A percentile compares a stretch with the other conserved stretches of the same genome.
Conservation (phyloP, 2,888 invertebrate genomes). For the Cabera pusaria region DNA sequence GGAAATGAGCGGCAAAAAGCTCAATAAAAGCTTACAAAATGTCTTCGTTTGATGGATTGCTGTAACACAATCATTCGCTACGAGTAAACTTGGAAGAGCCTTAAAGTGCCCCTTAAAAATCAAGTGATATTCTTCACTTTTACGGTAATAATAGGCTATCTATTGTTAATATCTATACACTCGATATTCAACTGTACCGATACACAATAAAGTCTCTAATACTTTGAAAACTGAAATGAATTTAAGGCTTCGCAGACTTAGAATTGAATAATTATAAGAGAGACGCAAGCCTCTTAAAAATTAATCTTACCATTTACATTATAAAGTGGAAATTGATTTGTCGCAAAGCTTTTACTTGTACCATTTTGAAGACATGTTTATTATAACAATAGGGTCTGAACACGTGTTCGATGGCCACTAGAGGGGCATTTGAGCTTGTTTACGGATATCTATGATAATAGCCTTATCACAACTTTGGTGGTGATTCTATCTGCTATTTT, state of each 20-base stretch:
- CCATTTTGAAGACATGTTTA: slow-evolving; percentile 9
- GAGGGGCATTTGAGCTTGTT: slow-evolving; percentile 63
- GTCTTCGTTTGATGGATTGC: slow-evolving; percentile 77
- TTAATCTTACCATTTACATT: too few species aligned
- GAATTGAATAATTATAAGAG: too few species aligned
- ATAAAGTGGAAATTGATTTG: too few species aligned
- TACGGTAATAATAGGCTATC: slow-evolving; percentile 42
- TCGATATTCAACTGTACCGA: slow-evolving; percentile 6
- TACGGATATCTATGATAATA: slow-evolving; percentile 54
- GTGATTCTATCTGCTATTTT: slow-evolving; percentile 27
- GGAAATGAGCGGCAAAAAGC: slow-evolving; percentile 77
- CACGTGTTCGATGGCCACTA: slow-evolving; percentile 79
- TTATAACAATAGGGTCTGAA: slow-evolving; percentile 49
- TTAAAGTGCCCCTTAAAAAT: slow-evolving; percentile 79
- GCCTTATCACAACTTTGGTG: slow-evolving; percentile 40
- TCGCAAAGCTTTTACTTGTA: too few species aligned
- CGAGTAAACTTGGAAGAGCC: slow-evolving; percentile 61
- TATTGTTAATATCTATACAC: slow-evolving; percentile 22
- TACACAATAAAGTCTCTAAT: not conserved
- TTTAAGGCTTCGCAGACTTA: slow-evolving; percentile 3
- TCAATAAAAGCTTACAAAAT: slow-evolving; percentile 69
- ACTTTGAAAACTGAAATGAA: not conserved
- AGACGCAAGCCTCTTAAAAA: too few species aligned
- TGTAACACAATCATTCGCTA: slow-evolving; percentile 76
- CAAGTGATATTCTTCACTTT: slow-evolving; percentile 78